A percentile compares a stretch with the other conserved stretches of the same genome.
Conservation (phyloP, 1,140 invertebrate genomes). For the Lerema accius region DNA sequence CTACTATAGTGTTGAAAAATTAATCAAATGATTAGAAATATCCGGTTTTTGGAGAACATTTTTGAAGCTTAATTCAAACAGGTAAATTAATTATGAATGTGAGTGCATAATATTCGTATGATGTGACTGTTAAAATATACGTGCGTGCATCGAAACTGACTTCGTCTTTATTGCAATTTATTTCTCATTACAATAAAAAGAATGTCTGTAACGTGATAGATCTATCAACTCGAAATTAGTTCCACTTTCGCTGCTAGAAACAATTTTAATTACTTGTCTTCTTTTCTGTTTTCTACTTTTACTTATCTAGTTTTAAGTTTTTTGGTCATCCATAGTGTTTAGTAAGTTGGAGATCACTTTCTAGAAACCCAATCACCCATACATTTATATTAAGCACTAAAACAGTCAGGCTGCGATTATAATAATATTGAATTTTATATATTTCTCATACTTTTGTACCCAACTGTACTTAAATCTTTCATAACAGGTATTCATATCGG, state of each 20-base stretch:
- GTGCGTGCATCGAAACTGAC: not conserved
- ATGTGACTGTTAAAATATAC: too few species aligned
- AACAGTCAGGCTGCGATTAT: too few species aligned
- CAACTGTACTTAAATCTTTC: not conserved
- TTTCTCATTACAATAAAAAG: not conserved
- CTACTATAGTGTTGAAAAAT: too few species aligned
- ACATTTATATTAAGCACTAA: too few species aligned
- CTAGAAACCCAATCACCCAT: too few species aligned
- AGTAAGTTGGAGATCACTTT: too few species aligned
- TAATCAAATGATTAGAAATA: too few species aligned
- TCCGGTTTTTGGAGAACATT: too few species aligned
- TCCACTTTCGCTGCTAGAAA: not conserved
- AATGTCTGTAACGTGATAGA: not conserved
- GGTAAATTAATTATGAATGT: too few species aligned
- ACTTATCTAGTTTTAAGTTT: not conserved
- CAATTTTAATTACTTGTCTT: not conserved
- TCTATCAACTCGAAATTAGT: not conserved
- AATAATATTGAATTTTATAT: not conserved
- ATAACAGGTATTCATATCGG: not conserved
- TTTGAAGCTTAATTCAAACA: too few species aligned
- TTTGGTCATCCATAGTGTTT: too few species aligned
- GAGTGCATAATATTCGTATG: too few species aligned
- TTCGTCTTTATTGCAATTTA: not conserved
- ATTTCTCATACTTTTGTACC: not conserved
- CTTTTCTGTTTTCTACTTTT: not conserved